These are phyloP conservation scores for Pelodiscus sinensis DNA, from an alignment of 2,113 vertebrate genomes.

Conservation along the genomic window DNA sequence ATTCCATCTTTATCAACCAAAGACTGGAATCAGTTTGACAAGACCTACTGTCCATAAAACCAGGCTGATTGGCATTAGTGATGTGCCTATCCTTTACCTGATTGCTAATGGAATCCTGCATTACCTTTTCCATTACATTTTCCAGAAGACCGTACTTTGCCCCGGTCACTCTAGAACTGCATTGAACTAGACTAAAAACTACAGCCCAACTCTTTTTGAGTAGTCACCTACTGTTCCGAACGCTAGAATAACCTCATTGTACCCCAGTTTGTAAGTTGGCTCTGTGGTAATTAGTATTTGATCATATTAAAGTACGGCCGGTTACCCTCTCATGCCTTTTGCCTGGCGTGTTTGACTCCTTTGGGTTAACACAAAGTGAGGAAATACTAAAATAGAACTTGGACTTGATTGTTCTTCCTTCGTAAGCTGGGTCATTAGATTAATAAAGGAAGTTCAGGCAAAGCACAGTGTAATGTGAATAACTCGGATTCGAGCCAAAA, in stretches of 20 bases:
- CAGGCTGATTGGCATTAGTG: background rate
- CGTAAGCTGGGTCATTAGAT: background rate
- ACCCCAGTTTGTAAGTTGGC: accelerated
- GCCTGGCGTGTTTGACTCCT: accelerated
- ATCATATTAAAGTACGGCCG: accelerated
- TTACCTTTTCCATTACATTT: background rate
- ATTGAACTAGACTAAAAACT: background rate
- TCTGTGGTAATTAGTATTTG: accelerated
- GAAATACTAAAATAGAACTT: accelerated
- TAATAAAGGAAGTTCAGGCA: background rate
- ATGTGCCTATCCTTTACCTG: accelerated
- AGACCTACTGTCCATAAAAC: background rate
- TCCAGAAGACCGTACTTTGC: background rate
- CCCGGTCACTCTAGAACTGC: accelerated
- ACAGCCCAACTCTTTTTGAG: accelerated
- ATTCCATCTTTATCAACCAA: background rate
- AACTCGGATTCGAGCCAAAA: background rate
- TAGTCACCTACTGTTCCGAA: background rate
- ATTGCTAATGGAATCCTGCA: accelerated
- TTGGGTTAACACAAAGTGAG: background rate
- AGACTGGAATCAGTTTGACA: background rate
- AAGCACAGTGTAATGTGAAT: background rate
- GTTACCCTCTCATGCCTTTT: background rate
- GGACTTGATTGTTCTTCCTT: background rate
- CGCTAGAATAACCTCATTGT: accelerated